Base-by-base conservation (phyloP, 2,888 invertebrate genomes). In the Eilema depressum region DNA sequence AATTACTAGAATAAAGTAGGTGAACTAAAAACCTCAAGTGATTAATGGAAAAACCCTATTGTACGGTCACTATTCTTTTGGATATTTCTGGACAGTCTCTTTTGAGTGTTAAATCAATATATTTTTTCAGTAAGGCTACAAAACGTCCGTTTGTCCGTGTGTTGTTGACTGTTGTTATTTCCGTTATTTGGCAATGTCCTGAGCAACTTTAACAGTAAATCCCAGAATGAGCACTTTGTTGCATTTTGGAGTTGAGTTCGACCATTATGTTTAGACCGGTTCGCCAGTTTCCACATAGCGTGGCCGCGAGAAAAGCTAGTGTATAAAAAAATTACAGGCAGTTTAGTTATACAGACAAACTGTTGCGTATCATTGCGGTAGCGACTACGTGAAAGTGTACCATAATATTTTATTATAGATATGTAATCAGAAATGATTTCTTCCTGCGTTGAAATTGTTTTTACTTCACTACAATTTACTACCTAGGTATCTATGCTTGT, bases 1-100 rank as follows among this genome's bases (percentile, higher is more conserved):
- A 41, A 37, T 41, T 41, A 47, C 47, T 47, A 20, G 47, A 7
- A 47, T 47, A 47, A 47, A 47, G 20, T 5, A 20, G 20, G 17
- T 5, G 17, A 47, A 47, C 47, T 47, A 20, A 47, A 47, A 47
- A 47, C 47, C 20, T 20, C 20, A 20, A 5, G 47, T 47, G 20
- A 47, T 47, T 47, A 47, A 47, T 47, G 20, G 11, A 14, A 10
- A 20, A 25, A 70, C 75, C 20, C 57, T 11, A 14, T 26, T 3
- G 26, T 68, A 77, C 53, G 53, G 68, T 67, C 11, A 60, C 70
- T 63, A 70, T n/a, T 12, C 20, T 12, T 37, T 37, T 14, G 11
- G 23, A 68, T 59, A 53, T 61, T 57, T 14, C 14, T 59, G 71
- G 73, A 80, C 37, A 30, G 26, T 68, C 70, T 47, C n/a, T 25